Conservation (phyloP, 2,113 vertebrate genomes). For the Leiothrix lutea region DNA sequence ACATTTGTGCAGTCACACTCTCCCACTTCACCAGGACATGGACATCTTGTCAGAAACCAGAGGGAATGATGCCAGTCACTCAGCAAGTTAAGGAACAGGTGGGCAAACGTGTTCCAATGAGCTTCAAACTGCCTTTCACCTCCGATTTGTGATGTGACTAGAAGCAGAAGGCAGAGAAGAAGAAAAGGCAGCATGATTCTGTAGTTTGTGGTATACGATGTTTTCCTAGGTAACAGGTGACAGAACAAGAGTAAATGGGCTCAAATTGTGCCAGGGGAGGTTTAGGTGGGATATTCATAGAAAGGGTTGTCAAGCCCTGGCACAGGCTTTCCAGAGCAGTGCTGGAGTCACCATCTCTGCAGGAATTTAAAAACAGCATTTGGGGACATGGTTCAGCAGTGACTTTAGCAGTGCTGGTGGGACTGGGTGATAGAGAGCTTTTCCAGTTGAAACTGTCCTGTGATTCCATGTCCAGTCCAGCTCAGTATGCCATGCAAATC, state of each 20-base stretch:
- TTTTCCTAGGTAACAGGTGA: neutral
- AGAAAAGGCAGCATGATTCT: neutral
- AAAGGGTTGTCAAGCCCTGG: neutral
- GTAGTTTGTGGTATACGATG: too few species aligned
- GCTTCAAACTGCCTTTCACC: neutral
- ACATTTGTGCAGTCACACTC: neutral
- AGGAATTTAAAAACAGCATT: neutral
- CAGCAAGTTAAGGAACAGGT: neutral
- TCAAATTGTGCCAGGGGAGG: neutral
- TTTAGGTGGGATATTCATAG: neutral
- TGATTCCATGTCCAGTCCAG: neutral
- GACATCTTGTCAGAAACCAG: neutral
- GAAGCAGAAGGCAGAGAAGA: neutral
- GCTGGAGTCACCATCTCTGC: neutral
- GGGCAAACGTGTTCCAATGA: accelerated
- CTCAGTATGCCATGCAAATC: neutral
- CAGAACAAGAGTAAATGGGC: neutral
- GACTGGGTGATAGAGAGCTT: neutral
- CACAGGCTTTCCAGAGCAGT: neutral
- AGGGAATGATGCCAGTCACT: neutral
- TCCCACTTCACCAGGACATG: neutral
- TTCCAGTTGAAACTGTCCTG: neutral
- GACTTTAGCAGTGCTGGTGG: neutral
- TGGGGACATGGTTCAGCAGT: neutral
- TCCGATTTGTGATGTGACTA: neutral